A percentile compares a stretch with the other conserved stretches of the same genome.
Conservation (phyloP, 2,888 invertebrate genomes). For the Norana najaformis region DNA sequence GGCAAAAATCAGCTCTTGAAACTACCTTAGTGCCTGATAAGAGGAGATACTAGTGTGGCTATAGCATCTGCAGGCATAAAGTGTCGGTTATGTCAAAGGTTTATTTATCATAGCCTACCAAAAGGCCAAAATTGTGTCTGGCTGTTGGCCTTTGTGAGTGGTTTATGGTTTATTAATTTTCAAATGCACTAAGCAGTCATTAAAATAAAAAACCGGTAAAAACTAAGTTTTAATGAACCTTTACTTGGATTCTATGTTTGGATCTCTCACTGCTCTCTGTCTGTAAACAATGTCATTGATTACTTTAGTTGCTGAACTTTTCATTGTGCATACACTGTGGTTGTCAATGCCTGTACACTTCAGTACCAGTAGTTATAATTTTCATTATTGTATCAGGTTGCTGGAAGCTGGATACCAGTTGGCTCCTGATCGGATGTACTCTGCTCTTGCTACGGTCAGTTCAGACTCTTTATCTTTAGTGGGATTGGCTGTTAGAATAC, state of each 20-base stretch:
- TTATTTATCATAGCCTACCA: no score
- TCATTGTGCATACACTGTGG: no score
- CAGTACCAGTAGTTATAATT: neutral
- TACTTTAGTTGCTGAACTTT: neutral
- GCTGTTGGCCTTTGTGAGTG: no score
- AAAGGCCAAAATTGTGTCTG: no score
- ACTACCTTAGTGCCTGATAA: no score
- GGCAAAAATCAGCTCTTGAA: no score
- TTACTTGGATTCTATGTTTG: neutral
- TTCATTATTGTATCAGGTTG: neutral
- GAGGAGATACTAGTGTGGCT: no score
- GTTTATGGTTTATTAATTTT: no score
- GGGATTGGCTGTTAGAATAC: neutral
- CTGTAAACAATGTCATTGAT: neutral
- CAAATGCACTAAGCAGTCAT: neutral
- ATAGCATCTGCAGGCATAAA: no score
- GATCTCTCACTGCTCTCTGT: neutral
- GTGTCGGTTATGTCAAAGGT: no score
- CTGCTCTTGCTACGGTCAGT: slow-evolving; percentile 10
- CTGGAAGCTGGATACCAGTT: slow-evolving; percentile 14
- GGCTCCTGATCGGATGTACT: slow-evolving; percentile 19
- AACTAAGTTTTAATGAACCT: neutral
- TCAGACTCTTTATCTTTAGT: neutral
- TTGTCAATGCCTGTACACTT: neutral
- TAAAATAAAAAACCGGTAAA: neutral